A percentile compares a stretch with the other conserved stretches of the same genome.
Conservation (phyloP, 2,888 invertebrate species). For the Gisinianus flammeolus region DNA sequence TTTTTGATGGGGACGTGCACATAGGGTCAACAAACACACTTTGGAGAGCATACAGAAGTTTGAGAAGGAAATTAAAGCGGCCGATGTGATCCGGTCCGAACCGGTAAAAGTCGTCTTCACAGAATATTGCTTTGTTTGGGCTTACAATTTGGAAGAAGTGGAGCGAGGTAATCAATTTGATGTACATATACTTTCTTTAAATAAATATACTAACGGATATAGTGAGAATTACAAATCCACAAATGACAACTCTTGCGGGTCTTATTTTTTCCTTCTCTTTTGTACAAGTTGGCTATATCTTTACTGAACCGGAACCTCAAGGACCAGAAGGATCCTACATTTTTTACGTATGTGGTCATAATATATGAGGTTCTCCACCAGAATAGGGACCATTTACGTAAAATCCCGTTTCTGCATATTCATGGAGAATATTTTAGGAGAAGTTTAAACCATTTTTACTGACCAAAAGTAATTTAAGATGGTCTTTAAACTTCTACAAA, state of each 20-base stretch:
- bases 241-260: too few species aligned
- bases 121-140: slow-evolving; percentile 38
- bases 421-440: too few species aligned
- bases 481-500: too few species aligned
- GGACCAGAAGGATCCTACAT: slow-evolving; percentile 12
- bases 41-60: too few species aligned
- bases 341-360: slow-evolving; percentile 7
- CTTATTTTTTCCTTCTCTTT: background rate
- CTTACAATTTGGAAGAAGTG: slow-evolving; percentile 25
- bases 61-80: background rate
- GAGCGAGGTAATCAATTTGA: slow-evolving; percentile 12
- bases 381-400: too few species aligned
- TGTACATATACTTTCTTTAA: background rate
- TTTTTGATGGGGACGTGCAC: background rate
- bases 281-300: slow-evolving; percentile 17
- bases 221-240: too few species aligned
- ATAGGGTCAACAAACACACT: background rate
- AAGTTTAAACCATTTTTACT: too few species aligned
- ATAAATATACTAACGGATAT: slow-evolving; percentile 3
- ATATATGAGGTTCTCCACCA: too few species aligned
- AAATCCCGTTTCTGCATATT: too few species aligned
- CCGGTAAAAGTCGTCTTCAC: slow-evolving; percentile 12
- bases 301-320: slow-evolving; percentile 13
- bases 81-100: slow-evolving; percentile 2
- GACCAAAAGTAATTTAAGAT: too few species aligned